A percentile compares a stretch with the other conserved stretches of the same genome.
These are phyloP conservation scores for Philaenus spumarius DNA, from an alignment of 1,140 invertebrate species.

Conservation along the genomic window DNA sequence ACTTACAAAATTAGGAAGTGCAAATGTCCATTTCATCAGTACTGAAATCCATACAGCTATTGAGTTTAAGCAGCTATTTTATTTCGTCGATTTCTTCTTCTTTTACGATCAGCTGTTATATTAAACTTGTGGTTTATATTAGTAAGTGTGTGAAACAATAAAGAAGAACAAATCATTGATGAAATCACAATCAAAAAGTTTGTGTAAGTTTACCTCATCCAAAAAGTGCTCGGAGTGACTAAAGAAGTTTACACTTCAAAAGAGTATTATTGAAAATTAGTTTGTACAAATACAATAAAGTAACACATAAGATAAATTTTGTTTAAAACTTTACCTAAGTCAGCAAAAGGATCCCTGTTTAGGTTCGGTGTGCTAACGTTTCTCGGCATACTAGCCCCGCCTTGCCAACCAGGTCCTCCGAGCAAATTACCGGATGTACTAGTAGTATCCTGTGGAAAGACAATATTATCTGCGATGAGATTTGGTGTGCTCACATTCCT, in stretches of 20 bases:
- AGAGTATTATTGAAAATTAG: background rate
- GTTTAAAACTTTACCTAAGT: slow-evolving; percentile 36
- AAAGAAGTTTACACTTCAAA: background rate
- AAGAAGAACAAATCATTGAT: too few relatives aligned
- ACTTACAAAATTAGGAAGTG: too few relatives aligned
- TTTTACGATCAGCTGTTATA: too few relatives aligned
- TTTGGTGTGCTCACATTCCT: slow-evolving; percentile 10
- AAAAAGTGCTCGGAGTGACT: too few relatives aligned
- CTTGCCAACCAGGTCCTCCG: slow-evolving; percentile 1
- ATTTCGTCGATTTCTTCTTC: too few relatives aligned
- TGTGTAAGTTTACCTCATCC: too few relatives aligned
- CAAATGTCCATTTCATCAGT: too few relatives aligned
- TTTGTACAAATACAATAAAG: background rate
- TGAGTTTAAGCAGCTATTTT: too few relatives aligned
- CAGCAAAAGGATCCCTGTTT: slow-evolving; percentile 48
- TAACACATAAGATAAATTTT: background rate
- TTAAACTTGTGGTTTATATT: too few relatives aligned
- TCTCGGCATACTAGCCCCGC: slow-evolving; percentile 42
- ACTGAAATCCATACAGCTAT: too few relatives aligned
- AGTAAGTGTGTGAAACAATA: too few relatives aligned
- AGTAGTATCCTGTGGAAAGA: background rate
- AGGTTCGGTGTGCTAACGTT: slow-evolving; percentile 55
- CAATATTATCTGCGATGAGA: slow-evolving; percentile 6
- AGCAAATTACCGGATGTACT: background rate
- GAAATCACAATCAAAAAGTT: too few relatives aligned